Evolutionary conservation across 2,113 vertebrate genomes (phyloP).

Genomic region (Falco punctatus): DNA sequence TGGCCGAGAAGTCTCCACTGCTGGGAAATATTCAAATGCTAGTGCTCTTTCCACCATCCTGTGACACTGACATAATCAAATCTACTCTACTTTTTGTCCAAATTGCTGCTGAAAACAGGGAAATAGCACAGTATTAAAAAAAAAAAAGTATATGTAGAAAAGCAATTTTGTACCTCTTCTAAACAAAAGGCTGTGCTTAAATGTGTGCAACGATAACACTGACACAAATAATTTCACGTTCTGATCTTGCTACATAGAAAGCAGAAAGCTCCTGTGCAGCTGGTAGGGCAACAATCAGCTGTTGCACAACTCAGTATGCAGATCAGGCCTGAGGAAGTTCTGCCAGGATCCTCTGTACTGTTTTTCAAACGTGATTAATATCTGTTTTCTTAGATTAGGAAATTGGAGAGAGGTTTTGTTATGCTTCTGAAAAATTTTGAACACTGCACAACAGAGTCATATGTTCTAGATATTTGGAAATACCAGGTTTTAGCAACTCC

Average conservation of each 20-base stretch:
- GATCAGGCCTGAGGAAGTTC: slow-evolving; percentile 43
- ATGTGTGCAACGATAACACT: neutral
- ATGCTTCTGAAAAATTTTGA: neutral
- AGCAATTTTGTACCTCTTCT: neutral
- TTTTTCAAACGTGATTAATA: slow-evolving; percentile 32
- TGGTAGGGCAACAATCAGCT: neutral
- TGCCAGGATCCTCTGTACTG: slow-evolving; percentile 10
- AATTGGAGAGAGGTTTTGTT: slow-evolving; percentile 1
- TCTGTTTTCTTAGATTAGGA: slow-evolving; percentile 33
- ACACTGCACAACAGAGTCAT: neutral
- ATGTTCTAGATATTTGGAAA: neutral
- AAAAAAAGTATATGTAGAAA: neutral
- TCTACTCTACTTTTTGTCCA: neutral
- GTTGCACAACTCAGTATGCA: neutral
- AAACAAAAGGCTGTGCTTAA: neutral
- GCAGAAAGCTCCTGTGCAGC: slow-evolving; percentile 1
- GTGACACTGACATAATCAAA: neutral
- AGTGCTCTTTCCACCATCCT: neutral
- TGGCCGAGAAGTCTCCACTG: neutral
- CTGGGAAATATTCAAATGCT: neutral
- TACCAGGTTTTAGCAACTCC: neutral
- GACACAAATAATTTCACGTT: neutral
- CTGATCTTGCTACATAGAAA: neutral
- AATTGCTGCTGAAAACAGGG: neutral
- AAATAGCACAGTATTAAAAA: neutral